Evolutionary conservation across 2,797 vertebrate species (phyloP).

Genomic region (Columba guinea): DNA sequence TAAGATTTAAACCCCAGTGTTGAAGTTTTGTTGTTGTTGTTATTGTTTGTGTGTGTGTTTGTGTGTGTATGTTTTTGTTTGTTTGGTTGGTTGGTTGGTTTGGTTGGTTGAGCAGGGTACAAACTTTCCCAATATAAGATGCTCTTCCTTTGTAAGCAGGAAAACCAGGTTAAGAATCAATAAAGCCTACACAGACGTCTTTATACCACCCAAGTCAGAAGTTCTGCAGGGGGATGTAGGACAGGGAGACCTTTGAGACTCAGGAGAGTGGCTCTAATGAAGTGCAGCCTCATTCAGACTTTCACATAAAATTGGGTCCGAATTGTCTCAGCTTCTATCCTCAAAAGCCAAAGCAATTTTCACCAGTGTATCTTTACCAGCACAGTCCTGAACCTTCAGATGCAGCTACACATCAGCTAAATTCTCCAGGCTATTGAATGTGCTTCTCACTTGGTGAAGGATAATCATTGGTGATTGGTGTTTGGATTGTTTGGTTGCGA

Average conservation of each 20-base stretch:
- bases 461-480: neutral
- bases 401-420: neutral
- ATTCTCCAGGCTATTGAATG: neutral
- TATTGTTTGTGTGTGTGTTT: too few relatives aligned
- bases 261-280: neutral
- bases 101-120: neutral
- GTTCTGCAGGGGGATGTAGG: neutral
- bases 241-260: neutral
- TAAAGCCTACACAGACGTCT: neutral
- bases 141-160: neutral
- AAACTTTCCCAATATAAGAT: neutral
- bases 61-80: too few relatives aligned
- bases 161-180: neutral
- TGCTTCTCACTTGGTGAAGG: neutral
- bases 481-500: neutral
- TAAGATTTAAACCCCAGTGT: neutral
- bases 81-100: too few relatives aligned
- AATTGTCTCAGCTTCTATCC: neutral
- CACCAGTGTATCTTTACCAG: neutral
- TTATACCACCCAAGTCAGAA: neutral
- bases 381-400: neutral
- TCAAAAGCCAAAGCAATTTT: neutral
- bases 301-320: neutral
- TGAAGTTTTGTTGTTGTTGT: too few relatives aligned
- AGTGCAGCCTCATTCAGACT: neutral